phyloP scores from a whole-genome alignment of 1,140 invertebrate genomes.

The Linepithema humile region DNA sequence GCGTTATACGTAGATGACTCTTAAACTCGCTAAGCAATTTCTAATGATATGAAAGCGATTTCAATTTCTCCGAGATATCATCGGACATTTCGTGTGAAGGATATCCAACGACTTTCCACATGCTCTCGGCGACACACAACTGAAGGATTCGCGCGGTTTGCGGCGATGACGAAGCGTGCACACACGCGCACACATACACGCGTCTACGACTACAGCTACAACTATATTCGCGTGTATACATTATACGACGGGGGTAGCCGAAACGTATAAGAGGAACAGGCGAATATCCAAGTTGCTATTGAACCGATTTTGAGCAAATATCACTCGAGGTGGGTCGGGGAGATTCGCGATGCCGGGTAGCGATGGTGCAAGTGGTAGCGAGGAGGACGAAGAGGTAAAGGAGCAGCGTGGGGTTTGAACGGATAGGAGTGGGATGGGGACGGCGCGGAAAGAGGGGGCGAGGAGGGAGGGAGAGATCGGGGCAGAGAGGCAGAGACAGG shows the following conservation, averaged over 20 bases:
- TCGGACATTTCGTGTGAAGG: neutral
- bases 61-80: neutral
- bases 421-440: constrained; percentile 43
- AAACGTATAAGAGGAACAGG: constrained; percentile 83
- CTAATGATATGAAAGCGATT: constrained; percentile 29
- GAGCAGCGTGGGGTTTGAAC: constrained; percentile 47
- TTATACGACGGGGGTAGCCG: constrained; percentile 65
- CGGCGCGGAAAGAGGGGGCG: constrained; percentile 10
- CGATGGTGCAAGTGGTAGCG: constrained; percentile 66
- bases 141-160: constrained; percentile 38
- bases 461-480: constrained; percentile 42
- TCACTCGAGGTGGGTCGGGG: constrained; percentile 82
- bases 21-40: neutral
- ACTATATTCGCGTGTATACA: constrained; percentile 43
- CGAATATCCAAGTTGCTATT: constrained; percentile 85
- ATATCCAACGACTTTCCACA: constrained; percentile 24
- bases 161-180: constrained; percentile 34
- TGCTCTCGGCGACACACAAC: constrained; percentile 19
- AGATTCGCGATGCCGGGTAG: constrained; percentile 74
- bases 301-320: constrained; percentile 85
- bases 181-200: neutral
- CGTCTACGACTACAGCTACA: neutral
- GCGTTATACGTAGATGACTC: too few relatives aligned
- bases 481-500: constrained; percentile 55
- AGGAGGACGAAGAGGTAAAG: constrained; percentile 70